Evolutionary conservation across 2,797 vertebrate genomes (phyloP), one percentile per base, ranked within the genome.

Genomic region (Synanceia verrucosa): DNA sequence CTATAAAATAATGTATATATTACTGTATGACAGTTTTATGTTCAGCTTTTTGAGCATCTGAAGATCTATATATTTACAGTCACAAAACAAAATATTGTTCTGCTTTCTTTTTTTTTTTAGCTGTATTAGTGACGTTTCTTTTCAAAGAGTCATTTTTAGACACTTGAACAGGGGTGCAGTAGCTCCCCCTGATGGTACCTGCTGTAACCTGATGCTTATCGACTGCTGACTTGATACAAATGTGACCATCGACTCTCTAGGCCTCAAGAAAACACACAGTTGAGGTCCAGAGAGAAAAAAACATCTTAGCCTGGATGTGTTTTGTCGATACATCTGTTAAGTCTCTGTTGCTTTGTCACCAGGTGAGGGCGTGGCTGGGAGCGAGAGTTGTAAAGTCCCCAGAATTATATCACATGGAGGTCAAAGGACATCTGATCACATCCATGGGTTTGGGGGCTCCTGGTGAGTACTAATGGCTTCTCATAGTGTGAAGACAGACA

Each of bases 351-450:
- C 6, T 76, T 64, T 59, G 41, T 33, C 52, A 39, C 76, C 60
- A 93, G 92, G 88, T 93, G 84, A 93, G 72, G 76, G 48, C 28
- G 78, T 61, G 70, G 72, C 73, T 71, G 74, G 77, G 79, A 79
- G 85, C 18, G 82, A 71, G 85, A 91, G 82, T 73, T 61, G 71
- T 80, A 73, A 80, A 71, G 82, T 88, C 81, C 85, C 85, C 79
- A 73, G 59, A 82, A 76, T 82, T 78, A 65, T 65, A 76, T 78
- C 86, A 73, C 91, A 97, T 97, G 96, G 95, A 96, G 94, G 93
- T 96, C 91, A 96, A 95, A 94, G 93, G 94, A 80, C 95, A 95
- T 73, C 90, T 96, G 90, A 95, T 95, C 83, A 94, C 91, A 85
- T 94, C 94, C 78, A 94, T 96, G 91, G 95, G 93, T 90, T 92